Percentiles rank a stretch among this genome's conserved stretches.
Evolutionary conservation across 1,140 invertebrate species (phyloP).

Genomic region (Drosophila burlai): DNA sequence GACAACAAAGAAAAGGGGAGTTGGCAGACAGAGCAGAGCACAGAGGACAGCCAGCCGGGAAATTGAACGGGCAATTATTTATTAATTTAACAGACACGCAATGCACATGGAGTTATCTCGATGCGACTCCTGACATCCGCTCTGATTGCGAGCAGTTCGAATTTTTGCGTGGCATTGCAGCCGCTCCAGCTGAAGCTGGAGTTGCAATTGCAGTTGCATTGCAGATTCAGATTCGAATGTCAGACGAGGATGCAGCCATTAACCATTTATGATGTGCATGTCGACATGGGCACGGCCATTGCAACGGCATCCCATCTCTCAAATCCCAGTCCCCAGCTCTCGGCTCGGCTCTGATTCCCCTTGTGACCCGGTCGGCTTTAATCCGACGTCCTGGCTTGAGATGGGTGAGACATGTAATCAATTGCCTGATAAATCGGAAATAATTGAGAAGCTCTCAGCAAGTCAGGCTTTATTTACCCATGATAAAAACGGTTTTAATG

Average conservation of each 20-base stretch:
- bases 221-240: conserved; percentile 13
- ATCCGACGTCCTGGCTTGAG: conserved; percentile 43
- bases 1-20: conserved; percentile 36
- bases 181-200: not conserved
- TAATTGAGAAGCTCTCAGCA: conserved; percentile 39
- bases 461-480: conserved; percentile 14
- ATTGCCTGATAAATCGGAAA: conserved; percentile 34
- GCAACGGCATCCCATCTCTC: conserved; percentile 22
- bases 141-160: conserved; percentile 54
- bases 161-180: conserved; percentile 45
- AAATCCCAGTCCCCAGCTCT: not conserved
- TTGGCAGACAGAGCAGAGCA: conserved; percentile 9
- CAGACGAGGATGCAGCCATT: conserved; percentile 47
- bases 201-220: conserved; percentile 8
- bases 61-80: conserved; percentile 60
- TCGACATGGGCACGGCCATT: conserved; percentile 43
- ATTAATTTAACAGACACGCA: conserved; percentile 77
- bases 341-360: conserved; percentile 40
- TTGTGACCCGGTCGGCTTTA: conserved; percentile 45
- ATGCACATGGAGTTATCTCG: conserved; percentile 59
- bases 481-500: not conserved
- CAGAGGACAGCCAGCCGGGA: conserved; percentile 13
- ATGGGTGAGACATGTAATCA: conserved; percentile 55
- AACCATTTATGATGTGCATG: conserved; percentile 75
- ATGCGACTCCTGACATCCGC: conserved; percentile 59